Conservation (phyloP, 2,888 invertebrate genomes). For the Drosophila limbata region DNA sequence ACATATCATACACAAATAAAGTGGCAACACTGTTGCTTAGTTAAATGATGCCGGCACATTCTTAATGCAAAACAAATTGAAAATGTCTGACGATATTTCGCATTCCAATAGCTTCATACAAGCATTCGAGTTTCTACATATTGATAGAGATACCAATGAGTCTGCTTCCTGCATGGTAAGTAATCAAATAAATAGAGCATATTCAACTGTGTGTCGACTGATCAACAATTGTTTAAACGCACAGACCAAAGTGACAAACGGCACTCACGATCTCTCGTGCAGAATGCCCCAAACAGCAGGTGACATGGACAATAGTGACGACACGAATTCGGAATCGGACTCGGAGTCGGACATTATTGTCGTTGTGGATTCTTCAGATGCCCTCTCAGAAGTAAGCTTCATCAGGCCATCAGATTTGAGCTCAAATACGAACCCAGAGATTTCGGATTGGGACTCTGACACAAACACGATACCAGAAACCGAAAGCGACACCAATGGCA, state of each 20-base stretch:
- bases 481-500: constrained; percentile 27
- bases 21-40: constrained; percentile 3
- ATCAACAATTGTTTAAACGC: constrained; percentile 33
- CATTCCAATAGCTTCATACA: constrained; percentile 2
- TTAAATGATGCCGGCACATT: constrained; percentile 39
- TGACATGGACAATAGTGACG: constrained; percentile 57
- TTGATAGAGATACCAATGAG: not conserved
- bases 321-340: constrained; percentile 37
- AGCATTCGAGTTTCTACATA: not conserved
- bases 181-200: not conserved
- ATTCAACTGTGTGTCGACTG: not conserved
- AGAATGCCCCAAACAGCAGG: constrained; percentile 54
- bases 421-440: not conserved
- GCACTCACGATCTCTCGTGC: constrained; percentile 49
- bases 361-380: constrained; percentile 34
- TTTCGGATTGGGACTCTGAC: not conserved
- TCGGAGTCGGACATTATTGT: constrained; percentile 32
- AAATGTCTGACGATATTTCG: constrained; percentile 31
- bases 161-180: constrained; percentile 16
- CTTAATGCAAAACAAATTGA: constrained; percentile 2
- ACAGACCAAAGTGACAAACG: constrained; percentile 32
- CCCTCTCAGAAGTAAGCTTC: constrained; percentile 25
- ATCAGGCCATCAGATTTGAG: constrained; percentile 8
- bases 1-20: not conserved
- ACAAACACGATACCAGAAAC: constrained; percentile 46